Conservation (phyloP, 1,140 invertebrate genomes). For the Pentalonia nigronervosa region DNA sequence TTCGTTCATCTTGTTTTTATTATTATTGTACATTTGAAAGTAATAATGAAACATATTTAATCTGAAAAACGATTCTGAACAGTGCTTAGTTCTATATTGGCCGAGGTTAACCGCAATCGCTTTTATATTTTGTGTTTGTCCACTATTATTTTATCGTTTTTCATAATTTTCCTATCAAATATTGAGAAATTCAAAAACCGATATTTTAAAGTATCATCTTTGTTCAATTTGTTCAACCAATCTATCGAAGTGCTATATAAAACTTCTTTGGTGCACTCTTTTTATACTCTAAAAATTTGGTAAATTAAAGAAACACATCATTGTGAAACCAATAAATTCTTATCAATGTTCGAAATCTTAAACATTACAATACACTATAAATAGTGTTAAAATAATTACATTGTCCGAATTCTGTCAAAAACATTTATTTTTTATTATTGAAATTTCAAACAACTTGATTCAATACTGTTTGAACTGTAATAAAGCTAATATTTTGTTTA, state of each 20-base stretch:
- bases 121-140: neutral
- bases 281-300: neutral
- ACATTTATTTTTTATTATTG: neutral
- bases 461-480: neutral
- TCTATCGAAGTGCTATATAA: neutral
- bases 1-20: neutral
- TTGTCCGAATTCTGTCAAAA: neutral
- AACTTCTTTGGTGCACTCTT: neutral
- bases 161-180: neutral
- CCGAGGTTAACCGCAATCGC: neutral
- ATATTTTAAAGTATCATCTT: neutral
- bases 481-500: no score
- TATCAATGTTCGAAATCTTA: no score
- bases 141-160: neutral
- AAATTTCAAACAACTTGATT: no score
- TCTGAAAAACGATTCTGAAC: neutral
- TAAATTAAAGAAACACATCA: neutral
- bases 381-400: neutral
- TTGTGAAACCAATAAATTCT: neutral
- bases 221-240: neutral
- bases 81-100: neutral
- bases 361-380: no score
- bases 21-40: neutral
- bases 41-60: neutral
- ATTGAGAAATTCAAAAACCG: neutral